Base-by-base conservation (phyloP, 1,140 invertebrate genomes). In the Pseudobourletiella spinata region DNA sequence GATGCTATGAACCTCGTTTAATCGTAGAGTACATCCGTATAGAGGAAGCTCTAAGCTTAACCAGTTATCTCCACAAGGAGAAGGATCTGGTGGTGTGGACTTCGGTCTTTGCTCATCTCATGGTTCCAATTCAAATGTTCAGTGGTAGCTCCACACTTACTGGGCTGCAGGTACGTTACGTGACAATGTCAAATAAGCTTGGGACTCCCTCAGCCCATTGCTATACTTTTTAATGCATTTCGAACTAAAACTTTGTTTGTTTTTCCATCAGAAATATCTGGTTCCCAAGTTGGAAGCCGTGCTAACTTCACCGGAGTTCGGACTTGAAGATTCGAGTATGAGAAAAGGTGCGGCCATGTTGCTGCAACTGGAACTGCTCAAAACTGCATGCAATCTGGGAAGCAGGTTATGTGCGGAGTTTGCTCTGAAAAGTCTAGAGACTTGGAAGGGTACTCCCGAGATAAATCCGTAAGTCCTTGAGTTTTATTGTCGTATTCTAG, bases 1-100 rank as follows among this genome's bases (percentile, higher is more conserved):
- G n/a, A 39, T 11, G 11, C 11, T 11, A 39, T 39, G 11, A 11
- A 39, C 11, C n/a, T 39, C n/a, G 11, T 11, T 39, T n/a, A n/a
- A 11, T n/a, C 35, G 11, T n/a, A 62, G 64, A 46, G 4, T 60
- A 66, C 25, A 28, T 57, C 1, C n/a, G 8, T 18, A 64, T 64
- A 20, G 44, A 48, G 43, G 18, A 32, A 4, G 80, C 84, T 0
- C 76, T 88, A 14, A 75, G 79, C 3, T 72, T 85, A 3, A 80
- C 82, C 16, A 78, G 77, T 22, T 86, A 85, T 72, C 75, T 87
- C 15, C 76, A 75, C 14, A 76, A 77, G 1, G 83, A 85, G 63
- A 74, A 73, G 16, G 78, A 82, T 15, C 80, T 77, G 35, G 72
- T 80, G 3, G 81, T 82, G 0, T 85, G 83, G 84, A 72, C 73